A percentile compares a stretch with the other conserved stretches of the same genome.
These are phyloP conservation scores for Thecophora atra DNA, from an alignment of 2,888 invertebrate species.

Conservation along the genomic window DNA sequence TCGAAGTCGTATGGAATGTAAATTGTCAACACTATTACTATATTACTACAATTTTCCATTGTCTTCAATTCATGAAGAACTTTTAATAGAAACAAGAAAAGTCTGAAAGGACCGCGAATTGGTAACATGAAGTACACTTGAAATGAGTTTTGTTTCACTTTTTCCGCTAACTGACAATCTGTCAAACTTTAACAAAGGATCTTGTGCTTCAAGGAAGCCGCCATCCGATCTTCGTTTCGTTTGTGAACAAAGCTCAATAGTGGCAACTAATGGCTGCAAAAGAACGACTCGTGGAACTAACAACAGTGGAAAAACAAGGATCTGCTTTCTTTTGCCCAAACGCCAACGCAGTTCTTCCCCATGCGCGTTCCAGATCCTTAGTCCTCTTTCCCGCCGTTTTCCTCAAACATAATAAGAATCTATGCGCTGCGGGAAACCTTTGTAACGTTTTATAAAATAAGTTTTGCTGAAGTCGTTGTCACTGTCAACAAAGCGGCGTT, in stretches of 20 bases:
- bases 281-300: background rate
- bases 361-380: background rate
- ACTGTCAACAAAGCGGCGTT: no score
- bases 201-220: no score
- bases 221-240: no score
- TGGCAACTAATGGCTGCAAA: background rate
- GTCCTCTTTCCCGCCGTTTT: background rate
- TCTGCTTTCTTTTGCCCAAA: constrained; percentile 3
- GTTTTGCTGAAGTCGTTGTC: no score
- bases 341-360: background rate
- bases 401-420: background rate
- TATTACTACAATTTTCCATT: no score
- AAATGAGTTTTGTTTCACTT: constrained; percentile 24
- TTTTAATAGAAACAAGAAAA: background rate
- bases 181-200: constrained; percentile 27
- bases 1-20: no score
- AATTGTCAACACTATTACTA: no score
- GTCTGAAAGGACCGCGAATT: constrained; percentile 4
- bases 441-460: no score
- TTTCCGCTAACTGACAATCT: constrained; percentile 32
- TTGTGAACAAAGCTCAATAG: background rate
- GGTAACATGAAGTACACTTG: constrained; percentile 20
- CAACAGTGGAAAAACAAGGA: constrained; percentile 1
- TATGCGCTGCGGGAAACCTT: background rate
- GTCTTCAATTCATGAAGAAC: no score